Evolutionary conservation across 2,797 vertebrate species (phyloP), one percentile per base, ranked within the genome.

Genomic region (Limnodromus scolopaceus): DNA sequence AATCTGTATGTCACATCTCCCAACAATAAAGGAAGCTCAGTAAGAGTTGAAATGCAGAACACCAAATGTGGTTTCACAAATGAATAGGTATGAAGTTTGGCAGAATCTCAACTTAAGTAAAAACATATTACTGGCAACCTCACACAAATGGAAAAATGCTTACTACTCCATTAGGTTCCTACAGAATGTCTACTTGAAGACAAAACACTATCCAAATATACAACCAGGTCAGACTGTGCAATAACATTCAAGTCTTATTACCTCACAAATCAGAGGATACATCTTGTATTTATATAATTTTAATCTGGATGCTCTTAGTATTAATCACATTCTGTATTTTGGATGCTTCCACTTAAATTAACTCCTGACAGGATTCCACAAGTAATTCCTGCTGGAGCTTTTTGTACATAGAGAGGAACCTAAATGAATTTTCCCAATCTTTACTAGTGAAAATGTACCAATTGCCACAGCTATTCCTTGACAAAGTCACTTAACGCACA

Each of bases 101-200:
- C 76, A 95, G 87, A 92, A 93, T 61, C 45, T 87, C 79, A 90
- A 23, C 23, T 46, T 81, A 65, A 96, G 36, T 94, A 91, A 94
- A 93, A 96, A 94, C 85, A 83, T 38, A 75, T 84, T 94, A 92
- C 64, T 88, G 61, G 74, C 58, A 96, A 85, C 18, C 30, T 65
- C n/a, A 63, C 55, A 61, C 60, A 92, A 92, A 76, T 51, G 78
- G 89, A 93, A 92, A 96, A 96, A 64, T n/a, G 39, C 77, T 96
- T 92, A 92, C 36, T 96, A 92, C 75, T 81, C 19, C 24, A 81
- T 28, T 39, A 74, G 6, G n/a, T 70, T 91, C 66, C 77, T 78
- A 84, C 3, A 81, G 34, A 66, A 82, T 4, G 46, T 53, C 79
- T 88, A 64, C 65, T 43, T 55, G 46, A 93, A 92, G 49, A 89